Conservation (phyloP, 1,140 invertebrate genomes). For the Cheumatopsyche charites region DNA sequence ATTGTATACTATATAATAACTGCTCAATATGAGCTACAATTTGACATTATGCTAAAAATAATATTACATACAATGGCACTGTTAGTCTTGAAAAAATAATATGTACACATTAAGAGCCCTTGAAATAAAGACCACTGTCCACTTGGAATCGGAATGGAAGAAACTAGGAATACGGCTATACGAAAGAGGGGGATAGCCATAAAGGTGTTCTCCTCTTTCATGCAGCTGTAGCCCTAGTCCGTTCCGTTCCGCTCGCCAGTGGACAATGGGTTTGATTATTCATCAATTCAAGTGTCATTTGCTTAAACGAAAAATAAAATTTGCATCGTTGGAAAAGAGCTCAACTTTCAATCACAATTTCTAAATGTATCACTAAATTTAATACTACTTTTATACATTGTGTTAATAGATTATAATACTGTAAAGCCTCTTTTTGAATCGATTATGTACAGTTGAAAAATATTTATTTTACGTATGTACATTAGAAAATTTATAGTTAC, state of each 20-base stretch:
- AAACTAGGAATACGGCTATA: too few species aligned
- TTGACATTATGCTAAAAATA: background rate
- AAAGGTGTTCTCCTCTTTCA: too few species aligned
- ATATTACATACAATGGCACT: conserved; percentile 30
- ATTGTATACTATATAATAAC: background rate
- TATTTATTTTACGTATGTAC: background rate
- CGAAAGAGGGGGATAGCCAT: too few species aligned
- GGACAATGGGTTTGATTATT: too few species aligned
- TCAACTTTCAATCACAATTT: background rate
- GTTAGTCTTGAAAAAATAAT: conserved; percentile 24
- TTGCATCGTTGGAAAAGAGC: too few species aligned
- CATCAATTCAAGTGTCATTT: too few species aligned
- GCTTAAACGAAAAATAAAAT: too few species aligned
- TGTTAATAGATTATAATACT: conserved; percentile 14
- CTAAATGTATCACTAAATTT: background rate
- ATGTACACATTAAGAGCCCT: background rate
- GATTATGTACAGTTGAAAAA: conserved; percentile 5
- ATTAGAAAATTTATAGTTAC: background rate
- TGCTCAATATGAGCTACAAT: conserved; percentile 35
- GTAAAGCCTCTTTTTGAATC: conserved; percentile 17
- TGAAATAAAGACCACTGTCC: too few species aligned
- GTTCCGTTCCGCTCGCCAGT: too few species aligned
- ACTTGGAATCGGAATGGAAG: too few species aligned
- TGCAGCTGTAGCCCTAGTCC: too few species aligned
- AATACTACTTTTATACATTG: background rate